Base-by-base conservation (phyloP, 2,888 invertebrate species). In the Protonemura montana region DNA sequence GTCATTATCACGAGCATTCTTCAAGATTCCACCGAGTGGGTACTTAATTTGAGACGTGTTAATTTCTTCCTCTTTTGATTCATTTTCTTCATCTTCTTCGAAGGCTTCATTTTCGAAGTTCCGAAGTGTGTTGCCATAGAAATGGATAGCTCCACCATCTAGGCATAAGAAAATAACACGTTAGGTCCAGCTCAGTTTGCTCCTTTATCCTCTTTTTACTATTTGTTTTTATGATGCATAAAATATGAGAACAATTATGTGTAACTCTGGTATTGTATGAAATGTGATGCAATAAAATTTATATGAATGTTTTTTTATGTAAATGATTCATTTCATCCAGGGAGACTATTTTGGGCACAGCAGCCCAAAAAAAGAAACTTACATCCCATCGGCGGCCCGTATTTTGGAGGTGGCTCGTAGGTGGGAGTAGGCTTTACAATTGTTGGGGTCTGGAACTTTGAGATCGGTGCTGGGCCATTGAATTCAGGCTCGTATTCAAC, bases 131-230 rank as follows among this genome's bases (percentile, higher is more conserved):
- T 86, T 86, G 35, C n/a, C 76, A 26, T 80, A 42, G 82, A 86
- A 86, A 10, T 35, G 76, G 21, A 86, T n/a, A 26, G 86, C 86
- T 5, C 86, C 86, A 25, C 86, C 86, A 86, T 25, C 86, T 86
- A 41, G 35, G 82, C 42, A 59, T 2, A 77, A 21, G 13, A 78
- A 25, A 25, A 78, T 77, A n/a, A 2, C 13, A 78, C 26, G 6
- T 78, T 78, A 78, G 78, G 27, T 3, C 2, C 27, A 35, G 35
- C 10, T 6, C 35, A 3, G 3, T 6, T 10, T 6, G n/a, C n/a
- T n/a, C n/a, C n/a, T n/a, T n/a, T n/a, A n/a, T n/a, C n/a, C n/a
- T n/a, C n/a, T n/a, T n/a, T n/a, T n/a, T n/a, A n/a, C n/a, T n/a
- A n/a, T n/a, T n/a, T n/a, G n/a, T n/a, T n/a, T n/a, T n/a, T n/a